Conservation (phyloP, 2,797 vertebrate species). For the Molossus alvarezi region DNA sequence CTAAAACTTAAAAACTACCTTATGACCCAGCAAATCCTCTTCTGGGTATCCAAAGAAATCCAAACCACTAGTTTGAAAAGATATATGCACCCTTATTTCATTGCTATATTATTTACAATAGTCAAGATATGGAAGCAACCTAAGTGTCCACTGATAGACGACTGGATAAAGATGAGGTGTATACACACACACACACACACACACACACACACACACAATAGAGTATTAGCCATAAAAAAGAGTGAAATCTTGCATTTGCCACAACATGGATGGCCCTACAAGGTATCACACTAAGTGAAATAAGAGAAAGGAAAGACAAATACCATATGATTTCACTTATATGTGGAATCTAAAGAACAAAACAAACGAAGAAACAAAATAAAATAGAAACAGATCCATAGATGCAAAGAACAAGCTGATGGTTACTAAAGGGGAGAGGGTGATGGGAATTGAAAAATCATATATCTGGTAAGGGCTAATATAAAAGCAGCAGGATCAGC, state of each 20-base stretch:
- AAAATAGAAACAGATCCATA: neutral
- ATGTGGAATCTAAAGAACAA: neutral
- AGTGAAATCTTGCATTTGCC: neutral
- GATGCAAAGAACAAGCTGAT: neutral
- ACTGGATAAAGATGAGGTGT: neutral
- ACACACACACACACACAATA: too few species aligned
- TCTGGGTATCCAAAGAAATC: neutral
- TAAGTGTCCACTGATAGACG: neutral
- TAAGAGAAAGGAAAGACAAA: neutral
- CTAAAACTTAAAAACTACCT: neutral
- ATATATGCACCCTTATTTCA: neutral
- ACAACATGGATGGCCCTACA: neutral
- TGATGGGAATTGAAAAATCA: neutral
- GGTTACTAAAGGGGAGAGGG: neutral
- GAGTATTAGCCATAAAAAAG: neutral
- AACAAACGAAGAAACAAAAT: neutral
- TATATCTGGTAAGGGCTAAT: neutral
- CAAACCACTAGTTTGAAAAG: neutral
- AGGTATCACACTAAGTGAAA: neutral
- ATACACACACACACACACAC: too few species aligned
- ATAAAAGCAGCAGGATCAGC: neutral
- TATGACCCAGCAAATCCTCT: neutral
- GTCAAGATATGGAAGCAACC: neutral
- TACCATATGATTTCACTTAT: neutral
- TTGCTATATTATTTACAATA: neutral